Evolutionary conservation across 2,797 vertebrate genomes (phyloP), one percentile per base, ranked within the genome.

Genomic region (Enteromius anoplus): DNA sequence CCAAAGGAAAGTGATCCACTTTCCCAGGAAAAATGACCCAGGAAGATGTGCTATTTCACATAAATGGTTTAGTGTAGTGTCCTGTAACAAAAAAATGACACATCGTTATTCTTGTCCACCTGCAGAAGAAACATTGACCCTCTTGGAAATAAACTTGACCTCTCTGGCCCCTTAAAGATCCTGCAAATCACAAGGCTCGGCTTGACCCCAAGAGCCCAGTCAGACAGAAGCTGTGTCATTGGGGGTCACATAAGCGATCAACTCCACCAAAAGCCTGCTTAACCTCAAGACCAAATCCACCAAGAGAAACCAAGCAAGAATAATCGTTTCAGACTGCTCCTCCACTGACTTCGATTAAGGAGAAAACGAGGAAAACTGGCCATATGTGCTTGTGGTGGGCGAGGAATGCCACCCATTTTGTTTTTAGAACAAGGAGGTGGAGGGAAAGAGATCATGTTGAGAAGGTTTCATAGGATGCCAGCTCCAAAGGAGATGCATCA

Each of bases 101-200:
- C 37, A 79, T 86, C 58, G 81, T 89, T 84, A 87, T 78, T 45
- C 23, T 5, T 40, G 60, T 65, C 78, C 81, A 90, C 88, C 87
- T 88, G 87, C 87, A 79, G 87, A 78, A 83, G 70, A 77, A 26
- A 65, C 85, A 87, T 83, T 90, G 90, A 87, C 91, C 91, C 87
- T 83, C 87, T 84, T 91, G 90, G 87, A 94, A 92, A 91, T 92
- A 92, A 91, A 93, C 92, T 92, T 93, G 91, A 92, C 91, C 92
- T 89, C 91, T 85, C 82, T 88, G 37, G 51, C 79, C 87, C 83
- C 85, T 87, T 58, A 66, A 72, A 89, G 90, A 92, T 89, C 88
- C 80, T 72, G 78, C 49, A 81, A 40, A 90, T 93, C 91, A 93
- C 92, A 91, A 91, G 92, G 87, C 91, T 88, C 83, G 12, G 70